Evolutionary conservation across 2,113 vertebrate species (phyloP), one percentile per base, ranked within the genome.

Genomic region (Mugil cephalus): DNA sequence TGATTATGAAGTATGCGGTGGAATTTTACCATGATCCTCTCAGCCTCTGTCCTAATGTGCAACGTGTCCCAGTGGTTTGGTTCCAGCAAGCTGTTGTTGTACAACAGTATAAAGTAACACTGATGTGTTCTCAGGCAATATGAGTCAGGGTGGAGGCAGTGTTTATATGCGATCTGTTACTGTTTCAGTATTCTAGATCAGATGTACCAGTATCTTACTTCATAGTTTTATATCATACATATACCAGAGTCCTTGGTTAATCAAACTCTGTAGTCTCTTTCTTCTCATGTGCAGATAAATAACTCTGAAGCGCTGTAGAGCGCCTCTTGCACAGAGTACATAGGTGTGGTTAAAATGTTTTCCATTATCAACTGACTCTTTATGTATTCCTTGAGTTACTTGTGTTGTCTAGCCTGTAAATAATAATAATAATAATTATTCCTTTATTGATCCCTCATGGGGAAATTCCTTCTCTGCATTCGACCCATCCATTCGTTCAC

Each of bases 61-160:
- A 87, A 91, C 86, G 85, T 93, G 92, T 92, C 88, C 89, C 89
- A 81, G 75, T 70, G 51, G 68, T 91, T 87, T 79, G 79, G 82
- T 87, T 86, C 86, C 83, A 88, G 80, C 11, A 0, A 79, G 67
- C 52, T 85, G 83, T 69, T 34, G 74, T 54, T 60, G 17, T 46
- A 45, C 36, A 40, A 46, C 17, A 72, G 71, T 6, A 17, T 59
- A 70, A 51, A 86, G 69, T 60, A 8, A 35, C 54, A 68, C 64
- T 76, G 52, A 83, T 82, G 71, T 63, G 1, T 15, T 58, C 45
- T 53, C 47, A n/a, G 69, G 62, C 61, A 68, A 39, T 34, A 13
- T 14, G 46, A 83, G 43, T 51, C 47, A 10, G 4, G 30, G 21
- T 18, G 14, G 51, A 34, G 69, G 72, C 47, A 2, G 2, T 64